Base-by-base conservation (phyloP, 2,797 vertebrate species). In the Sebastes diaconus region DNA sequence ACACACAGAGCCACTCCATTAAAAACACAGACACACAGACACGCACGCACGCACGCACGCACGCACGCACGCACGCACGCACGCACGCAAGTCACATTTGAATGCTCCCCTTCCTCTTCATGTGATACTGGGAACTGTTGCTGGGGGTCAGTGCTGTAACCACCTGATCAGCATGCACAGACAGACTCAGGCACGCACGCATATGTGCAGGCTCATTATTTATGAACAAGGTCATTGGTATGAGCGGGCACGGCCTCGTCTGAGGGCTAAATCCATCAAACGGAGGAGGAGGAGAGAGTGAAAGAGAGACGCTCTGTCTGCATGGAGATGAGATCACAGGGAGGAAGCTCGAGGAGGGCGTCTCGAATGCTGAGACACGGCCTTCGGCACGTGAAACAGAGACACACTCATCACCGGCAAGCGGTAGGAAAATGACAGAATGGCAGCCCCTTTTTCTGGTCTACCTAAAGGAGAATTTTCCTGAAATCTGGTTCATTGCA, bases 211-310 rank as follows among this genome's bases (percentile, higher is more conserved):
- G 73, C 89, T 92, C 83, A 90, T 93, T 91, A 94, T 90, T 92
- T 88, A 90, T 93, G 89, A 92, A 94, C 91, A 93, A 94, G 90
- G 92, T 95, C 90, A 93, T 93, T 87, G 90, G 93, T 72, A 95
- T 95, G 91, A 92, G 91, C 42, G 12, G 77, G 57, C 94, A 93
- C 72, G 30, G 91, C 82, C 90, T 81, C 29, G 77, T 92, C 91
- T 92, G 85, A 87, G 86, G 86, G 89, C 79, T 88, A 88, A 93
- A 94, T 90, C 91, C 87, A 91, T 93, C 93, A 87, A 85, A 90
- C 9, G 46, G 46, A 27, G 8, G 84, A 80, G 75, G 81, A 77
- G 85, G 77, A 69, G 85, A 85, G 84, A 84, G 78, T 29, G 66
- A 87, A 91, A 84, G 78, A 86, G 88, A 91, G 86, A 90, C 30